These are phyloP conservation scores for Epinephelus cyanopodus DNA, from an alignment of 2,113 vertebrate species.

Conservation along the genomic window DNA sequence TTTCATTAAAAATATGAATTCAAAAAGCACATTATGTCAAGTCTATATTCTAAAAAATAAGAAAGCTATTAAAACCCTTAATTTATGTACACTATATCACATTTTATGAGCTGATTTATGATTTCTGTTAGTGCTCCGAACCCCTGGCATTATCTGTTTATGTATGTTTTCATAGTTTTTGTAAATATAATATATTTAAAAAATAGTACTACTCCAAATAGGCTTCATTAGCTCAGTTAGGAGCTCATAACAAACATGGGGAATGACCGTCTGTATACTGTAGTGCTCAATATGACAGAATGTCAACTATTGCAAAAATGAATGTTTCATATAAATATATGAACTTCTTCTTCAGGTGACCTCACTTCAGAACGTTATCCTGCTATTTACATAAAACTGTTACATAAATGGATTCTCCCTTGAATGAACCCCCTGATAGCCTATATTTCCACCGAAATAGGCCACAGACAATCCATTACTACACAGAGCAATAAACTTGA, in stretches of 20 bases:
- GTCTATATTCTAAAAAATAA: too few relatives aligned
- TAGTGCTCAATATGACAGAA: background rate
- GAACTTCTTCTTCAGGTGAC: background rate
- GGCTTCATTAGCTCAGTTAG: background rate
- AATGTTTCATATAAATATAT: background rate
- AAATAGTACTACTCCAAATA: background rate
- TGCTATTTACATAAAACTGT: background rate
- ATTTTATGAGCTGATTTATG: too few relatives aligned
- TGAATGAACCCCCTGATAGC: background rate
- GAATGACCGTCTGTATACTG: background rate
- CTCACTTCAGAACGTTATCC: background rate
- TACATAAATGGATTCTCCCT: background rate
- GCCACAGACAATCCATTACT: constrained; percentile 31
- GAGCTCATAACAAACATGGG: background rate
- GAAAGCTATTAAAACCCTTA: too few relatives aligned
- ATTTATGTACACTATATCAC: too few relatives aligned
- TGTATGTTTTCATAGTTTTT: too few relatives aligned
- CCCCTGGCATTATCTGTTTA: too few relatives aligned
- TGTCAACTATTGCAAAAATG: background rate
- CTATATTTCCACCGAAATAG: constrained; percentile 40
- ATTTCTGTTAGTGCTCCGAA: too few relatives aligned
- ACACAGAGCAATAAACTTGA: constrained; percentile 41
- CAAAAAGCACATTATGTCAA: too few relatives aligned
- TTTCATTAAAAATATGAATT: too few relatives aligned
- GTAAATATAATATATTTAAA: too few relatives aligned